Evolutionary conservation across 2,797 vertebrate genomes (phyloP), one percentile per base, ranked within the genome.

Genomic region (Calcarius lapponicus): DNA sequence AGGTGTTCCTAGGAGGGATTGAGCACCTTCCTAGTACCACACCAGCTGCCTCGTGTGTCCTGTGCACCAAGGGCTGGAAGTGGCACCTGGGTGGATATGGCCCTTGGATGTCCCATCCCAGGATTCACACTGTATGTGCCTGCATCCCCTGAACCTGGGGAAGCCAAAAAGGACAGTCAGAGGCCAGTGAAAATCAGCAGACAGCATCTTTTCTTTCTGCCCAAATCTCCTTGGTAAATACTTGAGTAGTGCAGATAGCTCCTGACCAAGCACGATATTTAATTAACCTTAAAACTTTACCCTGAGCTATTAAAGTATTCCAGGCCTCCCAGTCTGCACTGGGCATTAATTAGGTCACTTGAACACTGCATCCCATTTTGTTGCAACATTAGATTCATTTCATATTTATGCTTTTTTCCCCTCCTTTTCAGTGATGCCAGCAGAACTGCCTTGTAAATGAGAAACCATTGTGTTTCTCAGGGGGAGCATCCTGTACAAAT

Each of bases 401-500:
- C 73, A 74, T 92, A 93, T 86, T 96, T 93, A 70, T 91, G 72
- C 92, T 81, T 34, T 96, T 73, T 71, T 47, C 38, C 40, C 71
- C 72, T 94, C 70, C 86, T 66, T 96, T 96, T 90, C 84, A 73
- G 54, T 64, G 75, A 88, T 80, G 34, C 83, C 94, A 95, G 67
- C 83, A 93, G 88, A 81, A 82, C 86, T 93, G 84, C 65, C 76
- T 93, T 96, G 76, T 95, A 95, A 96, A 96, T 94, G 90, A 94
- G 83, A 91, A 90, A 72, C 80, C 53, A 70, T 95, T 97, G 80
- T 94, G 66, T 95, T 95, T 94, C 90, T 90, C 85, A 88, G 85
- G 94, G 86, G 88, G 88, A 93, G 96, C 89, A 83, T 93, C 88
- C 89, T 96, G 88, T 93, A 90, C 81, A 92, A 96, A 96, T 94